Conservation (phyloP, 2,113 vertebrate species). For the Deroptyus accipitrinus region DNA sequence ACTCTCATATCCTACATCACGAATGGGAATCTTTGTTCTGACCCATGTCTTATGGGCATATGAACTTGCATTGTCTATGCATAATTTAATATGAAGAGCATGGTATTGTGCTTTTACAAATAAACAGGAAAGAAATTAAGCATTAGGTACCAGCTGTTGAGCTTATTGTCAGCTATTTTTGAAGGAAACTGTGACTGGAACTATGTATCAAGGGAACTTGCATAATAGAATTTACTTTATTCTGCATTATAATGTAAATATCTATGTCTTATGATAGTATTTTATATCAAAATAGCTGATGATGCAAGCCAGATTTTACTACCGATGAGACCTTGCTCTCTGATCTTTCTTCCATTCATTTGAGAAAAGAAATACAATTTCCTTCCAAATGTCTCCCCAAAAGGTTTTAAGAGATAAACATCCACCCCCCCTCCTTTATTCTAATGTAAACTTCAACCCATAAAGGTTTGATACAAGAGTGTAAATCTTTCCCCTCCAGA, state of each 20-base stretch:
- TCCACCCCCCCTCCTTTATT: not conserved
- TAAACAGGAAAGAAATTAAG: not conserved
- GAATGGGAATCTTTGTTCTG: not conserved
- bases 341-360: constrained; percentile 18
- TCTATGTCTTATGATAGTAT: not conserved
- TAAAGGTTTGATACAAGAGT: constrained; percentile 57
- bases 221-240: not conserved
- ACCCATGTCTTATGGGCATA: not conserved
- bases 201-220: not conserved
- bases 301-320: not conserved
- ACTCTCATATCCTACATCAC: not conserved
- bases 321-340: not conserved
- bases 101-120: not conserved
- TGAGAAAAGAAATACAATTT: not conserved
- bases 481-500: constrained; percentile 60
- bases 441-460: constrained; percentile 54
- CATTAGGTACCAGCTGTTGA: not conserved
- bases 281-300: constrained; percentile 21
- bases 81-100: not conserved
- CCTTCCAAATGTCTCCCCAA: not conserved
- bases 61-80: not conserved
- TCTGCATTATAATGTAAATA: not conserved
- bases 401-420: constrained; percentile 43
- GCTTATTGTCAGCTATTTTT: not conserved
- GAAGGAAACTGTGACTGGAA: not conserved